Evolutionary conservation across 92 coral and sea anemone species (phyloP).

Genomic region (Chrysogorgia sp.): DNA sequence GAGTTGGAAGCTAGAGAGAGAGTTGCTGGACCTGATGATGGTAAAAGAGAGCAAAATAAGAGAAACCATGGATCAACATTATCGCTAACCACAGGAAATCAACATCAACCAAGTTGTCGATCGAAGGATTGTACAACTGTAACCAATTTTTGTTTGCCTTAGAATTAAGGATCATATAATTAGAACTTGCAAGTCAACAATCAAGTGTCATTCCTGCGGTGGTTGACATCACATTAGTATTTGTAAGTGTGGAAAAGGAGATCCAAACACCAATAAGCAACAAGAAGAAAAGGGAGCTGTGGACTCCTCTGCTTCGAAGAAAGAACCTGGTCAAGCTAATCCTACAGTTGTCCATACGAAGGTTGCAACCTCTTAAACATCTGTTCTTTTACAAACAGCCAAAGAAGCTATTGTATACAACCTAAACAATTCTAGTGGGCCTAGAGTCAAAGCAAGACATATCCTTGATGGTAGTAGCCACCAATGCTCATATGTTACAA

Average conservation of each 20-base stretch:
- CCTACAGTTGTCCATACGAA: too few species aligned
- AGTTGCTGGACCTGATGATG: slow-evolving; percentile 17
- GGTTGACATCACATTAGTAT: slow-evolving; percentile 53
- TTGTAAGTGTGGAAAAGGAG: slow-evolving; percentile 15
- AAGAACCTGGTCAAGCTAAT: background rate
- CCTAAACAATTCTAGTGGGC: slow-evolving; percentile 35
- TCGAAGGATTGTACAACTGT: too few species aligned
- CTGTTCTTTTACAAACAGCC: slow-evolving; percentile 58
- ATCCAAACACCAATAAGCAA: slow-evolving; percentile 4
- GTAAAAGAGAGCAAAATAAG: background rate
- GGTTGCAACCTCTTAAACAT: slow-evolving; percentile 19
- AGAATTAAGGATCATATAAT: slow-evolving; percentile 47
- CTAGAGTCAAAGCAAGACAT: slow-evolving; percentile 11
- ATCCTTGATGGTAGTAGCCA: slow-evolving; percentile 32
- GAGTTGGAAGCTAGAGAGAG: slow-evolving; percentile 64
- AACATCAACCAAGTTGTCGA: too few species aligned
- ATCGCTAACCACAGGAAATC: background rate
- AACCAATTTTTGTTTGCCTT: slow-evolving; percentile 38
- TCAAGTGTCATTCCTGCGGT: slow-evolving; percentile 24
- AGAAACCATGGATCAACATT: slow-evolving; percentile 19
- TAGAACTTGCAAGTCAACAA: slow-evolving; percentile 40
- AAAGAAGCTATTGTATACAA: slow-evolving; percentile 42
- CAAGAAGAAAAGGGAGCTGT: background rate
- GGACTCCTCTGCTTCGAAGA: background rate
- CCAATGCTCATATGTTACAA: slow-evolving; percentile 26